These are phyloP conservation scores for Seira sanloemensis DNA, from an alignment of 2,888 invertebrate species.

Conservation along the genomic window DNA sequence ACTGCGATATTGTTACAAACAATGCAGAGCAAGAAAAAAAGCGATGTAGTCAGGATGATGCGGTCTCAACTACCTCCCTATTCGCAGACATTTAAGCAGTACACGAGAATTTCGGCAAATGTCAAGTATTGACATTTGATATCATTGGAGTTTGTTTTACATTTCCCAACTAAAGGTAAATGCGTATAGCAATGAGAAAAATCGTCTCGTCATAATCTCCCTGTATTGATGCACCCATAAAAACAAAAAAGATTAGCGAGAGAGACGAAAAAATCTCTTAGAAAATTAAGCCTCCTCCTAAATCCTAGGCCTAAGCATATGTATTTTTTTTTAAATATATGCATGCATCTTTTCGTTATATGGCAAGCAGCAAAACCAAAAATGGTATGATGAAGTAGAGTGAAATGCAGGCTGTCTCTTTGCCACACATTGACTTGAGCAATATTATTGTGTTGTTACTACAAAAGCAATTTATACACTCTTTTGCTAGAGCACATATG, in stretches of 20 bases:
- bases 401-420: too few species aligned
- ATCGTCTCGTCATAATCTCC: constrained; percentile 6
- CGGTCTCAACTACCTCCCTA: not conserved
- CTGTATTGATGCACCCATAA: not conserved
- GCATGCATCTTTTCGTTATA: too few species aligned
- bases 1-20: not conserved
- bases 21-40: not conserved
- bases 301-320: not conserved
- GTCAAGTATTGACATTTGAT: constrained; percentile 73
- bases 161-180: not conserved
- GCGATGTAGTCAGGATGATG: constrained; percentile 1
- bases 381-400: not conserved
- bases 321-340: too few species aligned
- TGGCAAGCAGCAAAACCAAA: not conserved
- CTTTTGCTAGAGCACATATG: too few species aligned
- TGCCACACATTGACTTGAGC: too few species aligned
- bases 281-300: not conserved
- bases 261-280: not conserved
- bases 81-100: constrained; percentile 25
- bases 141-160: constrained; percentile 58
- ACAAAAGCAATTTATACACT: too few species aligned
- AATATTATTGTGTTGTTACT: too few species aligned
- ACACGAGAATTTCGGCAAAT: constrained; percentile 57
- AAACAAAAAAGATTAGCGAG: not conserved
- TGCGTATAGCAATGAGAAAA: not conserved